Evolutionary conservation across 2,888 invertebrate species (phyloP).

Genomic region (Neoaliturus tenellus): DNA sequence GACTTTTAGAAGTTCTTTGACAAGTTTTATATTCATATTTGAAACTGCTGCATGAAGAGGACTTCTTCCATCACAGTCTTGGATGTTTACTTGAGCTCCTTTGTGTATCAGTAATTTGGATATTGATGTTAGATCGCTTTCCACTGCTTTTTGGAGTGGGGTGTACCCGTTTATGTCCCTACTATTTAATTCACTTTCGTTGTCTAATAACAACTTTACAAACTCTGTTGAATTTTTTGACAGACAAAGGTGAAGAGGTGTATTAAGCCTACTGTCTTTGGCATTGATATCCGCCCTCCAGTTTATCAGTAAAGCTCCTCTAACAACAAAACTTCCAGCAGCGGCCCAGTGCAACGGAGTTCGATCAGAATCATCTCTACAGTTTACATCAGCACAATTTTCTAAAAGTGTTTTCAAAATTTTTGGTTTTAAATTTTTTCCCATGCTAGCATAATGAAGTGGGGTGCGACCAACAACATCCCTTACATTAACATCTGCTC

Average conservation of each 20-base stretch:
- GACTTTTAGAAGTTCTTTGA: conserved; percentile 49
- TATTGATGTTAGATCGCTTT: not conserved
- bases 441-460: conserved; percentile 30
- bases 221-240: not conserved
- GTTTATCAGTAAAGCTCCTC: not conserved
- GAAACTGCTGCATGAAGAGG: conserved; percentile 46
- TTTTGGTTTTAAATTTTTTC: not conserved
- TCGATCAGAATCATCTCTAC: not conserved
- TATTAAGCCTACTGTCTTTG: not conserved
- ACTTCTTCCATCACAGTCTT: conserved; percentile 28
- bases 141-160: not conserved
- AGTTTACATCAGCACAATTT: conserved; percentile 7
- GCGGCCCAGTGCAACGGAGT: conserved; percentile 9
- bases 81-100: conserved; percentile 37
- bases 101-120: conserved; percentile 34
- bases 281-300: not conserved
- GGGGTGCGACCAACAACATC: conserved; percentile 29
- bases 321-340: not conserved
- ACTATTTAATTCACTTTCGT: not conserved
- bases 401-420: not conserved
- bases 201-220: not conserved
- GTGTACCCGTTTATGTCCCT: conserved; percentile 1
- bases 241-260: not conserved
- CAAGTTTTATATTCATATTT: not conserved
- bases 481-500: conserved; percentile 13